Base-by-base conservation (phyloP, 2,113 vertebrate species). In the Platichthys stellatus region DNA sequence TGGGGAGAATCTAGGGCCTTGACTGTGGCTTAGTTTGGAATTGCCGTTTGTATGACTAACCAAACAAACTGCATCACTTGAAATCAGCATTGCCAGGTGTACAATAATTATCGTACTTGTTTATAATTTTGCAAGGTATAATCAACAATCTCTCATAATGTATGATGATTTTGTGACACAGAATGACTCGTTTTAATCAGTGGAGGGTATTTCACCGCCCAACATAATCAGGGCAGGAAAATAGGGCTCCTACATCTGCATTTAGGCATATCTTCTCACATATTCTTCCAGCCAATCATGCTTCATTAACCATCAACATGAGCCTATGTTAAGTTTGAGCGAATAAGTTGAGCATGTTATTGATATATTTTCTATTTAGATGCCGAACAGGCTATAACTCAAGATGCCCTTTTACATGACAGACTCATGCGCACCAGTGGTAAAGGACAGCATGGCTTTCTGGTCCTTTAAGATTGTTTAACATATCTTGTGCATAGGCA, bases 401-500 rank as follows among this genome's bases (percentile, higher is more conserved):
- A 57, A 94, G 76, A 96, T 58, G 10, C 95, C 95, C 72, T 83
- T 73, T 14, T 88, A 23, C 85, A 58, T 92, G 83, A 95, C 95
- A 58, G 93, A 93, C 70, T 92, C 86, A 0, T 83, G 68, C 67
- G 92, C 95, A 68, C 31, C 31, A 31, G 31, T 31, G 31, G 94
- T 95, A 76, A 97, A 93, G 21, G 95, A 97, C 7, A 96, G 86
- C 71, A 97, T 59, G 0, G 93, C 78, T 61, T 95, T 96, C 90
- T 96, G 96, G 2, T 93, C 90, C 95, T 84, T 92, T 76, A 96
- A 96, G 62, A 92, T 63, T 0, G 94, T 94, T 95, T 74, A 93
- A 72, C 61, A 86, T 74, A n/a, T 90, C 76, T 0, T 88, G 26
- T 0, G 89, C 82, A 64, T 87, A 95, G 43, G 95, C 94, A 40